phyloP scores from a whole-genome alignment of 2,113 vertebrate species.

The Pangasianodon gigas region DNA sequence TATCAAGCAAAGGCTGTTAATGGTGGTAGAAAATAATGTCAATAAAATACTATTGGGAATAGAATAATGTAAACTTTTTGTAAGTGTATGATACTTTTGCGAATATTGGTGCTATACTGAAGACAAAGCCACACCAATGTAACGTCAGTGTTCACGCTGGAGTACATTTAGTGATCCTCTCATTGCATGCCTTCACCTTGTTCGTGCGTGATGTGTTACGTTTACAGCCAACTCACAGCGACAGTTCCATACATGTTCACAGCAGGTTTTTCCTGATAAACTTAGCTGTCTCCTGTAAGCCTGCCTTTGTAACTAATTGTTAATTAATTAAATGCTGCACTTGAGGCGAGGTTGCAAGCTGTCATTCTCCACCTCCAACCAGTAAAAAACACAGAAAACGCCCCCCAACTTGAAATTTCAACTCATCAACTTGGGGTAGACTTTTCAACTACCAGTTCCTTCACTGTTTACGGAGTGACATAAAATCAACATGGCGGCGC shows the following conservation, averaged over 20 bases:
- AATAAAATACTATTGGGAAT: no score
- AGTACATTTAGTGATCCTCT: not conserved
- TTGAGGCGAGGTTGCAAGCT: not conserved
- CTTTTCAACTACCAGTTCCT: not conserved
- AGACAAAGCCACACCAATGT: no score
- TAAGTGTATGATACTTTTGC: no score
- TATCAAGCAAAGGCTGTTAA: no score
- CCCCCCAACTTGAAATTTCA: not conserved
- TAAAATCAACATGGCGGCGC: not conserved
- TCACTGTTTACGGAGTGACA: not conserved
- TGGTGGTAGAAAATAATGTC: no score
- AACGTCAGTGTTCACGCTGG: not conserved
- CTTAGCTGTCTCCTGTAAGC: not conserved
- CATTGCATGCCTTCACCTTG: not conserved
- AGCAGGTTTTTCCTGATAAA: conserved; percentile 1
- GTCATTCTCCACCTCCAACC: not conserved
- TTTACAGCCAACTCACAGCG: not conserved
- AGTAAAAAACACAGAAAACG: not conserved
- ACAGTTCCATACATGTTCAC: not conserved
- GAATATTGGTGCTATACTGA: no score
- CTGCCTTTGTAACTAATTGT: not conserved
- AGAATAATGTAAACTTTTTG: no score
- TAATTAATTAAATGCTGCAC: not conserved
- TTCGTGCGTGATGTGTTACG: not conserved
- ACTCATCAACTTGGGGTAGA: not conserved